Percentiles rank a stretch among this genome's conserved stretches.
Conservation (phyloP, 2,113 vertebrate genomes). For the Sinocyclocheilus rhinocerous region DNA sequence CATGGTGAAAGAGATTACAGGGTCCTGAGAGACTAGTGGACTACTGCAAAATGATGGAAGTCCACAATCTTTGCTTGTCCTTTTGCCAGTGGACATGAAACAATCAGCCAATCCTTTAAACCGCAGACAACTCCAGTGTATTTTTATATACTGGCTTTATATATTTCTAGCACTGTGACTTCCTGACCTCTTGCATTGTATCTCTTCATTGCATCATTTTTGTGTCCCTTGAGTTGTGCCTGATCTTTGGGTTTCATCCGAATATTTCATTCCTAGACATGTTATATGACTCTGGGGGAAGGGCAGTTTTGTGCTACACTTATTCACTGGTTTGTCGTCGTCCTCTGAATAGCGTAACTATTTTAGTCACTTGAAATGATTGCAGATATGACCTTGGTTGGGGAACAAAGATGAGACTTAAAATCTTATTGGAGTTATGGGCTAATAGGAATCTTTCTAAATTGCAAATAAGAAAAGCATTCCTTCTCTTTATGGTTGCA, state of each 20-base stretch:
- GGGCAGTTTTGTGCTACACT: background rate
- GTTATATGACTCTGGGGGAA: background rate
- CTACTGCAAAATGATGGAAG: slow-evolving; percentile 34
- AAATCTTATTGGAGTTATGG: background rate
- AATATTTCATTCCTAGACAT: background rate
- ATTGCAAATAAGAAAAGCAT: background rate
- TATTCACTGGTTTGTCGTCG: background rate
- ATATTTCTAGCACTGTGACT: slow-evolving; percentile 5
- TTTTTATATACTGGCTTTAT: background rate
- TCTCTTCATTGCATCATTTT: background rate
- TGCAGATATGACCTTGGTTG: background rate
- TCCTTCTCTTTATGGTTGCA: background rate
- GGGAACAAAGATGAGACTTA: background rate
- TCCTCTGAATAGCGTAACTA: background rate
- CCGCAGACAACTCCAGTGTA: slow-evolving; percentile 47
- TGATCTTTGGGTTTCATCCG: slow-evolving; percentile 2
- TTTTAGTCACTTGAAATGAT: background rate
- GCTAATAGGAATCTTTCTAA: background rate
- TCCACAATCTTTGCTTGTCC: slow-evolving; percentile 43
- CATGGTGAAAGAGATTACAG: slow-evolving; percentile 46
- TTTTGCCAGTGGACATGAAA: slow-evolving; percentile 42
- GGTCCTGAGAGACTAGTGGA: slow-evolving; percentile 43
- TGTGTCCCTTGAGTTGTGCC: background rate
- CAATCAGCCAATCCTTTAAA: slow-evolving; percentile 57
- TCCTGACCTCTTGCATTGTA: background rate